Evolutionary conservation across 2,113 vertebrate genomes (phyloP), one percentile per base, ranked within the genome.

Genomic region (Spilogale gracilis): DNA sequence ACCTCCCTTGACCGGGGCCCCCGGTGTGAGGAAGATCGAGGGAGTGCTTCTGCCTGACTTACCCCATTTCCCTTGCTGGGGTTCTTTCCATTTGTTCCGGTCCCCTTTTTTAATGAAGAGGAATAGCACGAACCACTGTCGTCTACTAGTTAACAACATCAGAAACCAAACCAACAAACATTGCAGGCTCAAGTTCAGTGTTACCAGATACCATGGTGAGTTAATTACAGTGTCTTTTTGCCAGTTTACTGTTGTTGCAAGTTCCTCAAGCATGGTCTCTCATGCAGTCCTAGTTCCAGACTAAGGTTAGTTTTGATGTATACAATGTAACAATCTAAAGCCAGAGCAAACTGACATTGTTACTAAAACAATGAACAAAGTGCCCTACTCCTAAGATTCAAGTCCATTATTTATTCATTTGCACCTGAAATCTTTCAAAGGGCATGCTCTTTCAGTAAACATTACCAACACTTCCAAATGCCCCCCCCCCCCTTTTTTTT

Each of bases 371-470:
- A 32, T 1, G 73, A 95, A 54, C 78, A 82, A 38, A 86, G 69
- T 48, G 48, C 43, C 52, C 52, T 76, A 10, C 18, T 88, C 52
- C 10, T n/a, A 73, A 73, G 67, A 71, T 32, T 71, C 9, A 78
- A 50, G 74, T 27, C 84, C 18, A n/a, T 76, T 76, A 93, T 92
- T 96, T 96, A 78, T 71, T 98, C 71, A 65, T 90, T 67, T 85
- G 61, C 50, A 69, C 6, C 2, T 58, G 85, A 45, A 87, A 67
- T 69, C n/a, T 89, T 97, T 89, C 73, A 23, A 63, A 97, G 67
- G 89, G 56, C 48, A 43, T 73, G 48, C 30, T 76, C 78, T 97
- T 96, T 83, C 93, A 89, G 67, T 95, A 86, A 69, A 76, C 92
- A 76, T 91, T 94, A 87, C 48, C 10, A 95, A 60, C 43, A 48